phyloP scores from a whole-genome alignment of 2,113 vertebrate genomes.

The Nibea coibor region DNA sequence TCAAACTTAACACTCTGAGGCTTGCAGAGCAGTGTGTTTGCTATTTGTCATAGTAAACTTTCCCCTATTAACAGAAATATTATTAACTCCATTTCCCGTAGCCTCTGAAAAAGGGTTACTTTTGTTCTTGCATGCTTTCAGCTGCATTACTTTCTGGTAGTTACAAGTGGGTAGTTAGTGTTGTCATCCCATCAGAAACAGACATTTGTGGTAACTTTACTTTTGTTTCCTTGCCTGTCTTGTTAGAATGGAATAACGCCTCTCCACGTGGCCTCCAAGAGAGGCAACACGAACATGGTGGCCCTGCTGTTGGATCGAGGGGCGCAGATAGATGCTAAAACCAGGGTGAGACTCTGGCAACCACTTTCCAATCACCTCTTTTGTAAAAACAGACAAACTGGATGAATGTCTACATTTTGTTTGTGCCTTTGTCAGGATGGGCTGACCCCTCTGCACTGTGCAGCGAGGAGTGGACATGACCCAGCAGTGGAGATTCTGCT shows the following conservation, averaged over 20 bases:
- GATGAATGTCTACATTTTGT: background rate
- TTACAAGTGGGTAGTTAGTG: background rate
- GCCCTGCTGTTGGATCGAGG: constrained; percentile 94
- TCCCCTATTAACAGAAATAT: background rate
- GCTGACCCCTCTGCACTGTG: constrained; percentile 95
- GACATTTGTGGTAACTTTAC: background rate
- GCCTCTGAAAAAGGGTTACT: background rate
- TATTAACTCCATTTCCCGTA: background rate
- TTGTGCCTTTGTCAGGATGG: constrained; percentile 86
- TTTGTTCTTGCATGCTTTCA: constrained; percentile 21
- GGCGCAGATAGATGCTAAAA: constrained; percentile 98
- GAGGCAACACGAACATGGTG: constrained; percentile 98
- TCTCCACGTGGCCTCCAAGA: constrained; percentile 96
- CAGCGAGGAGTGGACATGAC: constrained; percentile 96
- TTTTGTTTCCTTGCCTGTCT: constrained; percentile 46
- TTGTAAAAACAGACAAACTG: background rate
- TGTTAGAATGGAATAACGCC: constrained; percentile 97
- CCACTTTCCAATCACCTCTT: background rate
- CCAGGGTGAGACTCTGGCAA: constrained; percentile 86
- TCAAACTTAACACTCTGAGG: background rate
- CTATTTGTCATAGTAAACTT: background rate
- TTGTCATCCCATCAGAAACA: background rate
- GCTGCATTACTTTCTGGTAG: background rate
- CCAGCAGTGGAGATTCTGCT: constrained; percentile 92
- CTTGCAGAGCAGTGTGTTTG: background rate